phyloP scores from a whole-genome alignment of 2,797 vertebrate species.

The Calcarius lapponicus region DNA sequence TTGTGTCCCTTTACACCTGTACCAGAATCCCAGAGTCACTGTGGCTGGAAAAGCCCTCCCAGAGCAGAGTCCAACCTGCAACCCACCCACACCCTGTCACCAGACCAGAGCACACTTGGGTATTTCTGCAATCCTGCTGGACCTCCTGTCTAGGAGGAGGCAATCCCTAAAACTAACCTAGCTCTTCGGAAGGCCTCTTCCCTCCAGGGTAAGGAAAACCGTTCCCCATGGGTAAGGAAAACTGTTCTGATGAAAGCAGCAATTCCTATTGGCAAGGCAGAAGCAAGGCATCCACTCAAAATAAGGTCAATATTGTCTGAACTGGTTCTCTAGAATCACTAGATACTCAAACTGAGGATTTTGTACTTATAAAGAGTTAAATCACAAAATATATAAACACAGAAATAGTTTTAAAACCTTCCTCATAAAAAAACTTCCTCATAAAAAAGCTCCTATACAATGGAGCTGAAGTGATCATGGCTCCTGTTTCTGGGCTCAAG shows the following conservation, averaged over 20 bases:
- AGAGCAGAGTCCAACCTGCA: background rate
- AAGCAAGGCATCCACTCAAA: background rate
- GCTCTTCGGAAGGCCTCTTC: background rate
- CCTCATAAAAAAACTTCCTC: background rate
- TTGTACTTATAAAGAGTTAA: background rate
- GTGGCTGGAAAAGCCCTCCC: background rate
- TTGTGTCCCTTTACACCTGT: fast-evolving
- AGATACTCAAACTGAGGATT: background rate
- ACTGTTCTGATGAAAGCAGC: background rate
- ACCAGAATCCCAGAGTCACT: no score
- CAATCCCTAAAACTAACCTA: fast-evolving
- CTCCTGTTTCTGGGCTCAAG: background rate
- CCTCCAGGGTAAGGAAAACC: background rate
- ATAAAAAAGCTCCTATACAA: background rate
- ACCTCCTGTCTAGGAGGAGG: background rate
- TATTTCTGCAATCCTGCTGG: background rate
- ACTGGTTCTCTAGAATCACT: background rate
- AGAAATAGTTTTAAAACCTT: background rate
- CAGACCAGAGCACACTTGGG: background rate
- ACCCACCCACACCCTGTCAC: background rate
- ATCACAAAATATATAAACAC: background rate
- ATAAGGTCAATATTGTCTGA: background rate
- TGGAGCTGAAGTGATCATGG: background rate
- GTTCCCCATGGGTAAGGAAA: background rate
- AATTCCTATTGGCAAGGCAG: background rate